Percentiles rank a stretch among this genome's conserved stretches.
These are phyloP conservation scores for Oegoconia quadripuncta DNA, from an alignment of 2,888 invertebrate species.

Conservation along the genomic window DNA sequence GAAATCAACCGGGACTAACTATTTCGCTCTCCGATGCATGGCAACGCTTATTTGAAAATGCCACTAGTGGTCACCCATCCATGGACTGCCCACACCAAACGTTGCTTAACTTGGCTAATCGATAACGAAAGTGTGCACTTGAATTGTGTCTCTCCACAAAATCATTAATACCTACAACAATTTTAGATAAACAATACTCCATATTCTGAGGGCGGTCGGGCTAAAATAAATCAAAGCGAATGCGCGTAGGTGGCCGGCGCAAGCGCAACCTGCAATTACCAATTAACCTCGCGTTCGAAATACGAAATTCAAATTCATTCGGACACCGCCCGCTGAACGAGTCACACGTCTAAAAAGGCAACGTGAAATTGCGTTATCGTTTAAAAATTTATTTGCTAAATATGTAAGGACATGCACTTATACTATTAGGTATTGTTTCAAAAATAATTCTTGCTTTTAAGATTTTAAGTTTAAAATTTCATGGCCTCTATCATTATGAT, in stretches of 20 bases:
- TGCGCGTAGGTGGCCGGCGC: slow-evolving; percentile 60
- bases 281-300: slow-evolving; percentile 63
- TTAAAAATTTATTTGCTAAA: slow-evolving; percentile 1
- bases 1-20: too few species aligned
- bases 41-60: too few species aligned
- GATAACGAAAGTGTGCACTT: too few species aligned
- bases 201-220: slow-evolving; percentile 51
- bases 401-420: background rate
- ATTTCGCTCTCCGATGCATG: too few species aligned
- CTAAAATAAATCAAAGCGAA: slow-evolving; percentile 58
- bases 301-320: slow-evolving; percentile 56
- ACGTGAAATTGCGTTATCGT: slow-evolving; percentile 33
- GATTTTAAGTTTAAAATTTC: too few species aligned
- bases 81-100: too few species aligned
- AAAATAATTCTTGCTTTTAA: too few species aligned
- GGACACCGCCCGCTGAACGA: slow-evolving; percentile 33
- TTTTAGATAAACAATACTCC: slow-evolving; percentile 52
- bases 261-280: slow-evolving; percentile 59
- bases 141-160: too few species aligned
- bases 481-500: too few species aligned
- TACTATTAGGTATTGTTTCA: too few species aligned
- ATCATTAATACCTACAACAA: slow-evolving; percentile 20
- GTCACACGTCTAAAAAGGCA: slow-evolving; percentile 43
- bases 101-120: too few species aligned
- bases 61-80: too few species aligned